Evolutionary conservation across 2,113 vertebrate species (phyloP).

Genomic region (Athene cunicularia): DNA sequence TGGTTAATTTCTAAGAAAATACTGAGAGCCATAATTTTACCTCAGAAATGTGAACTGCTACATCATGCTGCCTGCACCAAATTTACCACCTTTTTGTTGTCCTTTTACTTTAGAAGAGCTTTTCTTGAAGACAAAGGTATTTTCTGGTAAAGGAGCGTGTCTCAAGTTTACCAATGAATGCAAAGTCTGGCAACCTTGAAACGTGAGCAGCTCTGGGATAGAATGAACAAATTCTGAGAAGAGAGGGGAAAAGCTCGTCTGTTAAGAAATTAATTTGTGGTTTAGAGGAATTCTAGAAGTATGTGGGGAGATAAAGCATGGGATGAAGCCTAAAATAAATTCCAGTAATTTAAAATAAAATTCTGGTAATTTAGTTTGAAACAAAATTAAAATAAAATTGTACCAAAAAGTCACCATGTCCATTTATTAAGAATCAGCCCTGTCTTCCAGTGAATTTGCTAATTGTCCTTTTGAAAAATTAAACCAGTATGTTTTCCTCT

Average conservation of each 20-base stretch:
- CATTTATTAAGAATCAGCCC: not conserved
- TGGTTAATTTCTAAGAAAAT: not conserved
- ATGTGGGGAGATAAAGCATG: not conserved
- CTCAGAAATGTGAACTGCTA: not conserved
- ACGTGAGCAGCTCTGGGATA: rapidly evolving
- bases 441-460: not conserved
- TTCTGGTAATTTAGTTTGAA: not conserved
- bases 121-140: not conserved
- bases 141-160: not conserved
- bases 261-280: not conserved
- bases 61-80: not conserved
- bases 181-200: not conserved
- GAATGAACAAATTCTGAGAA: not conserved
- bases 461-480: not conserved
- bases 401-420: not conserved
- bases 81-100: not conserved
- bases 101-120: not conserved
- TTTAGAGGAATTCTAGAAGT: not conserved
- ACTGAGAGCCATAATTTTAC: not conserved
- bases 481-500: not conserved
- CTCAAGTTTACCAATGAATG: not conserved
- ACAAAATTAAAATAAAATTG: not conserved
- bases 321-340: not conserved
- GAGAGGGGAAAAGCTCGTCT: not conserved
- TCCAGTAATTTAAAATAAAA: not conserved